These are phyloP conservation scores for Castor canadensis DNA, from an alignment of 2,113 vertebrate genomes.

Conservation along the genomic window DNA sequence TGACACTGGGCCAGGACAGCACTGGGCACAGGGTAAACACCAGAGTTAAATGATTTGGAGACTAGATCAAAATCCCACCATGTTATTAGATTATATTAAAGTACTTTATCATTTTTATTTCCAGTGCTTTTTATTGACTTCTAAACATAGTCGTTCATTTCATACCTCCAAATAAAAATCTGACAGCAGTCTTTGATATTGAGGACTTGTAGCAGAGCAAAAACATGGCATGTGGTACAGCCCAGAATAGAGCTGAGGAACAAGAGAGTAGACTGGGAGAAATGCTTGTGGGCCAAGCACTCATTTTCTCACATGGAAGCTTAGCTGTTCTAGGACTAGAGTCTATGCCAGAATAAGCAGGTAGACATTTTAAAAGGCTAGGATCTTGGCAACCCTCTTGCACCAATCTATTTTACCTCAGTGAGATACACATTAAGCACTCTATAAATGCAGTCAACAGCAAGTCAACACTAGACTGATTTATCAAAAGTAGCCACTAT, in stretches of 20 bases:
- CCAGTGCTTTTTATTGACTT: background rate
- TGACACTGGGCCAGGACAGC: background rate
- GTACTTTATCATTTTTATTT: background rate
- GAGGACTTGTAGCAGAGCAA: background rate
- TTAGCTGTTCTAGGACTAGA: background rate
- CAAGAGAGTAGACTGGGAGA: background rate
- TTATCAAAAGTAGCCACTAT: background rate
- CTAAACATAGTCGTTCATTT: background rate
- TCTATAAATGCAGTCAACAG: background rate
- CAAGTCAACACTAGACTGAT: background rate
- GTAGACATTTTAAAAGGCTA: background rate
- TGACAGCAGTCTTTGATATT: background rate
- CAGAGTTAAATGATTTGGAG: background rate
- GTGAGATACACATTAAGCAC: background rate
- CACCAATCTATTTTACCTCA: background rate
- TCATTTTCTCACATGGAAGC: background rate
- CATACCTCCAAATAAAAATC: background rate
- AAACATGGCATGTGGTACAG: fast-evolving
- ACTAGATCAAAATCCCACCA: background rate
- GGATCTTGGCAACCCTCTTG: background rate
- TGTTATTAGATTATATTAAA: slow-evolving; percentile 16
- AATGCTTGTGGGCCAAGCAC: too few species aligned
- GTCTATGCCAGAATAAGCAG: background rate
- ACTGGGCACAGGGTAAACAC: background rate
- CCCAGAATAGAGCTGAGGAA: background rate